Base-by-base conservation (phyloP, 2,888 invertebrate species). In the Pherbina coryleti region DNA sequence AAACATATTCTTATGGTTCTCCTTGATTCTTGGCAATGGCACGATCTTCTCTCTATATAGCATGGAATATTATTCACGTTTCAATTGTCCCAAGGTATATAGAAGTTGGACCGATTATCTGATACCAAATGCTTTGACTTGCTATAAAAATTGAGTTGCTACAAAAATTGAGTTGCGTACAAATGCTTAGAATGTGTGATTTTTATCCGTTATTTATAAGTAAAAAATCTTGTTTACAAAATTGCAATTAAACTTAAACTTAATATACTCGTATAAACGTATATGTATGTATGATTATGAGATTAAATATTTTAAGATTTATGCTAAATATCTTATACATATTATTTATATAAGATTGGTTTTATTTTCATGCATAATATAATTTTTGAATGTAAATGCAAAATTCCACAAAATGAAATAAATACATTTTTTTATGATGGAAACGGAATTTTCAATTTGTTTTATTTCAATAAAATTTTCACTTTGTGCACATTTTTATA, bases 1-100 rank as follows among this genome's bases (percentile, higher is more conserved):
- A 75, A 98, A 98, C 87, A 91, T 97, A n/a, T 91, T 97, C 75
- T 91, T 98, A 87, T 98, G 97, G 97, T 92, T 95, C 66, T 90
- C 93, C 0, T 91, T 98, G 76, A 93, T 94, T 76, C 90, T 94
- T 19, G 98, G 98, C 72, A 94, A 93, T 81, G 95, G 96, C 79
- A 83, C 85, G 34, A 79, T 89, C 70, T 83, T 89, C 87, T 94
- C 94, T 84, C 87, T 95, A 3, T 98, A 97, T 88, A 91, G 94
- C 31, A 94, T 97, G 92, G 98, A 99, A 90, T 87, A 88, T 80
- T 89, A 84, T 83, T 86, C 89, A 3, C 83, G 84, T 11, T 81
- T 81, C 64, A 89, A 89, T 80, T 89, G 89, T 78, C 81, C 84
- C 19, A 78, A 82, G 4, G 80, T 82, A 22, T 77, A 81, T 19